Conservation (phyloP, 2,113 vertebrate species). For the Nycticryphes semicollaris region DNA sequence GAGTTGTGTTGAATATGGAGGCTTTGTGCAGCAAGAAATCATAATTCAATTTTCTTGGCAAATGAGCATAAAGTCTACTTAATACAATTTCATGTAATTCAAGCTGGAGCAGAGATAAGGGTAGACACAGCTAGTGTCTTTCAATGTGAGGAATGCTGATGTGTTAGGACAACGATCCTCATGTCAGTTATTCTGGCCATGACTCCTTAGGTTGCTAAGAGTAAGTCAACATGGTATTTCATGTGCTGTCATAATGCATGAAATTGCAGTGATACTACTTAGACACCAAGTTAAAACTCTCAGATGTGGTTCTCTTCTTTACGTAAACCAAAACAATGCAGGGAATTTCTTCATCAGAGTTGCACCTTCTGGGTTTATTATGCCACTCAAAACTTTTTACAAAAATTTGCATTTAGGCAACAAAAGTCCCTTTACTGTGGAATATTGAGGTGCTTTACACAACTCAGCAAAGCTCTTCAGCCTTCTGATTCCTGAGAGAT, state of each 20-base stretch:
- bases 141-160: background rate
- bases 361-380: background rate
- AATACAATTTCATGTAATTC: background rate
- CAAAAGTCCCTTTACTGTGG: background rate
- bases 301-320: background rate
- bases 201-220: slow-evolving; percentile 28
- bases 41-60: background rate
- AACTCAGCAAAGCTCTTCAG: background rate
- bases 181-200: background rate
- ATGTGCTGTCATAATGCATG: background rate
- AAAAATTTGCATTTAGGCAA: background rate
- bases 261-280: slow-evolving; percentile 17
- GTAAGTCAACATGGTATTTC: slow-evolving; percentile 21
- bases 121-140: background rate
- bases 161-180: background rate
- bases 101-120: background rate
- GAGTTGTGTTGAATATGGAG: background rate
- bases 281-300: background rate
- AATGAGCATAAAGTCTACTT: background rate
- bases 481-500: background rate
- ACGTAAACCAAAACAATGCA: background rate
- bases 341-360: background rate
- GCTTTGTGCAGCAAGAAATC: background rate
- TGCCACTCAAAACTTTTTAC: background rate
- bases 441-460: background rate